Evolutionary conservation across 2,113 vertebrate species (phyloP), one percentile per base, ranked within the genome.

Genomic region (Sphyrna mokarran): DNA sequence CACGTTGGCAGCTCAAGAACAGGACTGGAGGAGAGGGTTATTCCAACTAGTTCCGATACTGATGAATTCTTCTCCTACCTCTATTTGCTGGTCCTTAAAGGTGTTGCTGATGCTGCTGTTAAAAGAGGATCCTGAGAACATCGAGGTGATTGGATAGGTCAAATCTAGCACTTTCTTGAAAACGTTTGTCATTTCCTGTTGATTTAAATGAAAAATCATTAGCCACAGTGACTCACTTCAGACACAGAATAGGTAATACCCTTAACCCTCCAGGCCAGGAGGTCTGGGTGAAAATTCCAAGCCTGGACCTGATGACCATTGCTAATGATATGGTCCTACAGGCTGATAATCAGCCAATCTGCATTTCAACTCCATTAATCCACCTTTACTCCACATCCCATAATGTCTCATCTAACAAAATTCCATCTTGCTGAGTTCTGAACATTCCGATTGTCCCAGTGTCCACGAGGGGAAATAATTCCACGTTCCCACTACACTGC

Each of bases 111-210:
- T 96, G 97, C 98, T 97, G 16, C 96, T 98, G 97, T 99, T 99
- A 96, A 99, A 99, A 95, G 98, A 97, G 0, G 98, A 98, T 86
- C 99, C 99, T 6, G 98, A 98, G 96, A 99, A 99, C 98, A 99
- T 98, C 29, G 99, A 99, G 8, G 99, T 99, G 96, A 99, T 97
- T 0, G 99, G 99, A 96, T 99, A 99, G 0, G 99, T 99, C 97
- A 99, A 96, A 96, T 99, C 99, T 20, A 99, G 96, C 33, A 98
- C 97, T 9, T 98, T 98, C 97, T 98, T 99, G 95, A 98, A 97
- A 96, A 98, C 96, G 0, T 98, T 99, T 0, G 98, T 99, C 98
- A 99, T 98, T 5, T 98, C 98, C 99, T 99, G 96, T 40, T 2
- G 68, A 69, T 83, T 78, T 11, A 54, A 95, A 43, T 11, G 9